Evolutionary conservation across 2,797 vertebrate genomes (phyloP).

Genomic region (Podarcis lilfordi): DNA sequence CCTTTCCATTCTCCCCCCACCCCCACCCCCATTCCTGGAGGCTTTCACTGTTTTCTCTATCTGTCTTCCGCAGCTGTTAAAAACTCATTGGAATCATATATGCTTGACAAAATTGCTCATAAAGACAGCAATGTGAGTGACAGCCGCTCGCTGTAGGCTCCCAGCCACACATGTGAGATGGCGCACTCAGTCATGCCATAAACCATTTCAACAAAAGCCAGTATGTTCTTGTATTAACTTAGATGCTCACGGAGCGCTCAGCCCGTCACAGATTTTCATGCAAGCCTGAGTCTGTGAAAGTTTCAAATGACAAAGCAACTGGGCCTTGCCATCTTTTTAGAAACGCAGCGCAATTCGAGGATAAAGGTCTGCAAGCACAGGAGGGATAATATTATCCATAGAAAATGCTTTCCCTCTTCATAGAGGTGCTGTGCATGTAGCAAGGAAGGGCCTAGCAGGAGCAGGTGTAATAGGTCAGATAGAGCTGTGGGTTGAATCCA

Average conservation of each 20-base stretch:
- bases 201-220: constrained; percentile 1
- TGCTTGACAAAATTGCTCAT: constrained; percentile 21
- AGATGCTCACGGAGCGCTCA: neutral
- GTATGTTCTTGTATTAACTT: neutral
- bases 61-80: constrained; percentile 50
- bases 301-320: constrained; percentile 37
- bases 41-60: constrained; percentile 46
- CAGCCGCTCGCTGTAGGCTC: neutral
- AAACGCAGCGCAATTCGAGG: neutral
- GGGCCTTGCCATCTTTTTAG: constrained; percentile 8
- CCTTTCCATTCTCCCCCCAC: constrained; percentile 28
- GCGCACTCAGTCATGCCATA: neutral
- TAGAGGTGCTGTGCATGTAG: neutral
- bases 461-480: no score
- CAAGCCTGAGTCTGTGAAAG: constrained; percentile 20
- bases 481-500: no score
- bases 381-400: neutral
- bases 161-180: neutral
- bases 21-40: constrained; percentile 11
- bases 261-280: neutral
- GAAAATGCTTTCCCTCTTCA: neutral
- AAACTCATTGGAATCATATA: constrained; percentile 31
- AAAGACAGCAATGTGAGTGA: constrained; percentile 11
- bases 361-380: constrained; percentile 19
- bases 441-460: neutral